A percentile compares a stretch with the other conserved stretches of the same genome.
phyloP scores from a whole-genome alignment of 2,113 vertebrate species.

The Eonycteris spelaea region DNA sequence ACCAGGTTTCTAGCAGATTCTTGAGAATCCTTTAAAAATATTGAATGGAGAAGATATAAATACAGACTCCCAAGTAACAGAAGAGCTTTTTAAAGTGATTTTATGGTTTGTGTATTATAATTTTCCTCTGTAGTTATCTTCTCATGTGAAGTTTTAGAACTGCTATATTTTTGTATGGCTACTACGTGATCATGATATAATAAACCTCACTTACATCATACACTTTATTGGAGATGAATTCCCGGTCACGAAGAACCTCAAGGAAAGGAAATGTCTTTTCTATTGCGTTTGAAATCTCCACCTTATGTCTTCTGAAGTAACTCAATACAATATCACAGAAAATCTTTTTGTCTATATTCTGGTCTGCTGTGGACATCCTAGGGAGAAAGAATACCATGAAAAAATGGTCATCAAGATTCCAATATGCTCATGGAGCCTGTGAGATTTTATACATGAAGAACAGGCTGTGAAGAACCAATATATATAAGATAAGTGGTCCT shows the following conservation, averaged over 20 bases:
- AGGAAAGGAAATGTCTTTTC: constrained; percentile 63
- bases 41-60: neutral
- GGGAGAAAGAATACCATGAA: neutral
- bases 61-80: neutral
- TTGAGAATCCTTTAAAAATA: constrained; percentile 52
- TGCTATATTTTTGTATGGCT: neutral
- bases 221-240: constrained; percentile 31
- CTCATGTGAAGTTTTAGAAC: neutral
- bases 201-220: constrained; percentile 57
- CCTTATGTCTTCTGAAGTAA: constrained; percentile 32
- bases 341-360: rapidly evolving
- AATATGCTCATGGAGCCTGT: neutral
- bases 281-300: constrained; percentile 46
- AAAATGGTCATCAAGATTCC: neutral
- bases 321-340: rapidly evolving
- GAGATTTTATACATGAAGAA: neutral
- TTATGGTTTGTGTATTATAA: neutral
- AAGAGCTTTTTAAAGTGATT: neutral
- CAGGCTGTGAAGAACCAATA: neutral
- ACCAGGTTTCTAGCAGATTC: constrained; percentile 10
- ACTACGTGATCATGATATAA: neutral
- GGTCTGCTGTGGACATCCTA: neutral
- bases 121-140: neutral
- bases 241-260: constrained; percentile 49
- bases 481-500: neutral